These are phyloP conservation scores for Ephydatia muelleri DNA, from an alignment of 37 sponge, comb jelly and placozoan genomes.

Conservation along the genomic window DNA sequence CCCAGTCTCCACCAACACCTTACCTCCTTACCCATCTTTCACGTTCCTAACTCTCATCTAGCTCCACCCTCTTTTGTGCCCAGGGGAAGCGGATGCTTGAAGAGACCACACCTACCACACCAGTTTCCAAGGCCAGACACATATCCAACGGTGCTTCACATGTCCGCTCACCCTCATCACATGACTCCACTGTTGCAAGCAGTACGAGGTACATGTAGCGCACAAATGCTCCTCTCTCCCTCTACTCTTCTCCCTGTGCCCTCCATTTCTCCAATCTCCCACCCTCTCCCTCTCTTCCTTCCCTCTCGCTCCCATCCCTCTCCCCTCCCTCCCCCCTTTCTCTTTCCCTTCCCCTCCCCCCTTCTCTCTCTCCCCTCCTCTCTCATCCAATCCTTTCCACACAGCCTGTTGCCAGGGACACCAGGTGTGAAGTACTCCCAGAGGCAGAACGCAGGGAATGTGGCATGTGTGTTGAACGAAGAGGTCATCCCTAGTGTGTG, in stretches of 20 bases:
- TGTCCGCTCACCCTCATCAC: neutral
- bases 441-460: conserved; percentile 34
- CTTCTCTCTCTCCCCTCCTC: neutral
- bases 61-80: too few relatives aligned
- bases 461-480: conserved; percentile 34
- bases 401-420: conserved; percentile 4
- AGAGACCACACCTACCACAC: conserved; percentile 23
- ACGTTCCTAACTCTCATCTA: too few relatives aligned
- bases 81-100: conserved; percentile 13
- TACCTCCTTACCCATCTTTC: too few relatives aligned
- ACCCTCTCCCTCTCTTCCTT: too few relatives aligned
- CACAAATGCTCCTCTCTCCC: neutral
- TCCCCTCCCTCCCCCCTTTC: too few relatives aligned
- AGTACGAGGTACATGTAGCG: neutral
- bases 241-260: too few relatives aligned
- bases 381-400: neutral
- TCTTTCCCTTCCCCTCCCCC: too few relatives aligned
- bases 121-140: conserved; percentile 19
- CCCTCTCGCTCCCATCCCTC: too few relatives aligned
- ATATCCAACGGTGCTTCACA: conserved; percentile 18
- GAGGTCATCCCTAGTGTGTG: conserved; percentile 21
- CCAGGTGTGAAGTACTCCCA: conserved; percentile 37
- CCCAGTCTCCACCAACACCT: too few relatives aligned
- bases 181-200: neutral
- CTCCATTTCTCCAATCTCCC: too few relatives aligned